Base-by-base conservation (phyloP, 30 jellyfish, hydroid and myxozoan species). In the Haliclystus octoradiatus region DNA sequence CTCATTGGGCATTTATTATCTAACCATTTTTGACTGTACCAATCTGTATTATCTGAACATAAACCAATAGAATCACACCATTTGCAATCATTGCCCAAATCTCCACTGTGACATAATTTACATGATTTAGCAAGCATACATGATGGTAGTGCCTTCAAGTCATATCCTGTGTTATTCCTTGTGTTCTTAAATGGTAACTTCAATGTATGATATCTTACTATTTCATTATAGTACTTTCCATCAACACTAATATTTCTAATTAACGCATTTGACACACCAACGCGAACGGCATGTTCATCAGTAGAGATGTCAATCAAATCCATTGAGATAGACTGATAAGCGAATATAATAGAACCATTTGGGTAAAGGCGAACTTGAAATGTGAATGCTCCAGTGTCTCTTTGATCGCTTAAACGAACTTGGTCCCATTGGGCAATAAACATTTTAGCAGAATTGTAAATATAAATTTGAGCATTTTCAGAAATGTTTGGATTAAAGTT, bases 1-100 rank as follows among this genome's bases (percentile, higher is more conserved):
- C 25, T 70, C 30, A 27, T 72, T 22, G 50, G 51, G 35, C 96
- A 85, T 4, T 66, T 80, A 49, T 23, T 61, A 14, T 26, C 27
- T 1, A 29, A 19, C 96, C 96, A 85, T 19, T 35, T 57, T 27
- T 71, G 85, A 25, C 96, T 80, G 69, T 85, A 65, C 96, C 96
- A 85, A 63, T 78, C 92, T 31, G 73, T 46, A 2, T 70, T 31
- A 51, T 85, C 94, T 23, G 96, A 85, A 73, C 96, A 85, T 9
- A 67, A 68, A 13, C 79, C 34, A 24, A 85, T 50, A 22, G 57
- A 47, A 34, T 74, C 26, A 61, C 96, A 85, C 96, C 96, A 85
- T 62, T 78, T 74, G 68, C 94, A 85, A 1, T 65, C 33, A 28
- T 52, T 72, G 2, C 79, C 79, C 32, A 68, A 33, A 15, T 51